These are phyloP conservation scores for Echinometra lucunter DNA, from an alignment of 53 echinoderm and acorn worm species.

Conservation along the genomic window DNA sequence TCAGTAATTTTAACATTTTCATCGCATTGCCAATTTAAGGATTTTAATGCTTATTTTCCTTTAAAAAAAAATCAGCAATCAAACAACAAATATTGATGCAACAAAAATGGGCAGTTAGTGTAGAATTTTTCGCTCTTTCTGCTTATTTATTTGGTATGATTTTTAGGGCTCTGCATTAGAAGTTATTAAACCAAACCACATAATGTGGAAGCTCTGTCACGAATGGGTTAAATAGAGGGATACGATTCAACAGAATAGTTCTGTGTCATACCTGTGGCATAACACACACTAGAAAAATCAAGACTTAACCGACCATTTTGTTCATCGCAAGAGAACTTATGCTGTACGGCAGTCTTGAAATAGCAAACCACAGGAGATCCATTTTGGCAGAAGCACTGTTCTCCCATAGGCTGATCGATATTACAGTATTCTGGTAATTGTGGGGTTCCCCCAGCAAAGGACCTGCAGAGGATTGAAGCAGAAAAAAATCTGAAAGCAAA, in stretches of 20 bases:
- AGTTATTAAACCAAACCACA: too few species aligned
- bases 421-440: neutral
- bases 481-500: slow-evolving; percentile 80
- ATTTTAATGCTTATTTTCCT: too few species aligned
- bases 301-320: slow-evolving; percentile 38
- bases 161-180: too few species aligned
- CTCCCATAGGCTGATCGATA: neutral
- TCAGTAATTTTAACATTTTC: too few species aligned
- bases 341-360: neutral
- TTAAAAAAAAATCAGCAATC: too few species aligned
- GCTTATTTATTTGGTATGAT: too few species aligned
- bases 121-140: neutral
- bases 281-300: neutral
- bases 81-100: too few species aligned
- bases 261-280: neutral
- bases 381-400: neutral
- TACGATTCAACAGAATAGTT: neutral
- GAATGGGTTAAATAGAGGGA: neutral
- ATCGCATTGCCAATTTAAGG: too few species aligned
- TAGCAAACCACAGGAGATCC: neutral
- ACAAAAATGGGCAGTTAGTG: too few species aligned
- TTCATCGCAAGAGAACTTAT: slow-evolving; percentile 18
- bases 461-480: slow-evolving; percentile 72
- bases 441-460: neutral
- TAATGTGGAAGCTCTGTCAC: too few species aligned